Evolutionary conservation across 2,888 invertebrate species (phyloP), one percentile per base, ranked within the genome.

Genomic region (Leptopilina drosophilae): DNA sequence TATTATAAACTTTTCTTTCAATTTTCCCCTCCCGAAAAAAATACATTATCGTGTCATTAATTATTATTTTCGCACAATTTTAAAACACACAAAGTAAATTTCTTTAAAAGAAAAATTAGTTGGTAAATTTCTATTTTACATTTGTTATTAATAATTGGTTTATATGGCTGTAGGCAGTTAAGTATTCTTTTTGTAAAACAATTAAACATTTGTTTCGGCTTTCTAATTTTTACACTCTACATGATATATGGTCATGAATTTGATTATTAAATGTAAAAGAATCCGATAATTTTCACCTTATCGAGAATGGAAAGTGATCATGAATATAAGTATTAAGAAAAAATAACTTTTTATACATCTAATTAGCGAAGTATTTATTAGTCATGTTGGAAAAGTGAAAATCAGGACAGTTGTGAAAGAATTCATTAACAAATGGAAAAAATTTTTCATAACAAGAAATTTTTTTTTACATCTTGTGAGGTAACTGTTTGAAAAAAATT

Each of bases 341-440:
- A 73, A 56, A n/a, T 53, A 56, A 20, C 26, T 49, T 56, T 40
- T 56, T 73, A 56, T 56, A 53, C 14, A 33, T 73, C 56, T 73
- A 73, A 73, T 73, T 56, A 73, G 14, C 12, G n/a, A 73, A 73
- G n/a, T 53, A 73, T 56, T 56, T 73, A 73, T 73, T 56, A 33
- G 14, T 14, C 33, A 53, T 26, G 20, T 14, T 33, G 0, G 56
- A 73, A 73, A 73, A 73, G 73, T 73, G 73, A 73, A 73, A 73
- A 73, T 53, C 33, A 56, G 12, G 26, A 56, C 14, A 73, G 56
- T 73, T 26, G 33, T 69, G 15, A 69, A 69, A 69, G 26, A 49
- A 73, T 20, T 69, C 9, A 73, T 26, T 26, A 40, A 56, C 14
- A 33, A 33, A 33, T 33, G 4, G n/a, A 33, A 5, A 11, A 5